phyloP scores from a whole-genome alignment of 2,888 invertebrate genomes.

The Standfussiana lucernea region DNA sequence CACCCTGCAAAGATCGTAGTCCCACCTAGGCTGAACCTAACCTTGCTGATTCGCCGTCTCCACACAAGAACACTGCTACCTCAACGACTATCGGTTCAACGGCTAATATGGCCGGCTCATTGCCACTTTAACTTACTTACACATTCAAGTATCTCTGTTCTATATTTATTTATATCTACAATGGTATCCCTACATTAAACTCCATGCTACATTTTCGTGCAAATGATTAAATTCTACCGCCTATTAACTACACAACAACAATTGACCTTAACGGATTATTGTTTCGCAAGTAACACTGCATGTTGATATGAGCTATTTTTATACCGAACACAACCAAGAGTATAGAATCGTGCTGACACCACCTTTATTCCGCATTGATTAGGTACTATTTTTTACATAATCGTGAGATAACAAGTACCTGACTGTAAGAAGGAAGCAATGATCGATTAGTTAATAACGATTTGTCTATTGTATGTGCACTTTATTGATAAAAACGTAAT shows the following conservation, averaged over 20 bases:
- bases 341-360: constrained; percentile 52
- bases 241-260: constrained; percentile 63
- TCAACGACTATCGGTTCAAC: not conserved
- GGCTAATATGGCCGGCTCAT: not conserved
- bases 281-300: constrained; percentile 60
- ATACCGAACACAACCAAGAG: constrained; percentile 25
- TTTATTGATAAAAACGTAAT: constrained; percentile 31
- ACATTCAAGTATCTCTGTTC: not conserved
- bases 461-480: constrained; percentile 5
- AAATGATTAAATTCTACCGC: constrained; percentile 56
- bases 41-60: not conserved
- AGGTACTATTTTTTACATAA: constrained; percentile 29
- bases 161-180: not conserved
- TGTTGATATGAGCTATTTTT: constrained; percentile 61
- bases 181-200: constrained; percentile 15
- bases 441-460: constrained; percentile 24
- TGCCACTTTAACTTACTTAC: not conserved
- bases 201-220: constrained; percentile 56
- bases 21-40: not conserved
- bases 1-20: not conserved
- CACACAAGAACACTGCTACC: not conserved
- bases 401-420: constrained; percentile 28
- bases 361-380: constrained; percentile 60
- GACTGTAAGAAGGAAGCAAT: constrained; percentile 51
- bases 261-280: constrained; percentile 69